phyloP scores from a whole-genome alignment of 1,140 invertebrate species.

The Sinonovacula constricta region DNA sequence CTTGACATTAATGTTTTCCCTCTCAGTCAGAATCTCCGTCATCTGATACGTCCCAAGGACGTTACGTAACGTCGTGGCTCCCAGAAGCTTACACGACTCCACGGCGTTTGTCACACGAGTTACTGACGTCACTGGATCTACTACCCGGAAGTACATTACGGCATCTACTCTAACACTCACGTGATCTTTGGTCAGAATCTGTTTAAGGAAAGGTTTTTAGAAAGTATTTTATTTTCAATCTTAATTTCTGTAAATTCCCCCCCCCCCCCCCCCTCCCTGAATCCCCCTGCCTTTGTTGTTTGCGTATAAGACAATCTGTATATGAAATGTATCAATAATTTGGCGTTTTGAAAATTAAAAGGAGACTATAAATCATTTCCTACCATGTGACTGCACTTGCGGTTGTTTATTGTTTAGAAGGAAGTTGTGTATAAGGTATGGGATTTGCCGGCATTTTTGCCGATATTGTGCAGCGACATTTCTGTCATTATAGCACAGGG shows the following conservation, averaged over 20 bases:
- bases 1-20: conserved; percentile 25
- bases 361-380: not conserved
- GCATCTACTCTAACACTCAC: conserved; percentile 31
- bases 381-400: too few species aligned
- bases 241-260: not conserved
- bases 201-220: too few species aligned
- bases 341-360: not conserved
- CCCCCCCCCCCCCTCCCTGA: not conserved
- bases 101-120: conserved; percentile 14
- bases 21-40: conserved; percentile 24
- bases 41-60: conserved; percentile 27
- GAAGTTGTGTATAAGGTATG: too few species aligned
- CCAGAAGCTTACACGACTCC: conserved; percentile 18
- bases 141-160: conserved; percentile 17
- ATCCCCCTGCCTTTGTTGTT: not conserved
- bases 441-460: too few species aligned
- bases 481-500: too few species aligned
- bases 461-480: too few species aligned
- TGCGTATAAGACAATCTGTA: not conserved
- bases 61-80: conserved; percentile 41
- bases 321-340: not conserved
- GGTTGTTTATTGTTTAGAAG: too few species aligned
- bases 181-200: conserved; percentile 42
- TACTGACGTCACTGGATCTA: conserved; percentile 23
- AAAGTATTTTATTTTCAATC: too few species aligned